Evolutionary conservation across 2,888 invertebrate species (phyloP).

Genomic region (Nasonia oneida): DNA sequence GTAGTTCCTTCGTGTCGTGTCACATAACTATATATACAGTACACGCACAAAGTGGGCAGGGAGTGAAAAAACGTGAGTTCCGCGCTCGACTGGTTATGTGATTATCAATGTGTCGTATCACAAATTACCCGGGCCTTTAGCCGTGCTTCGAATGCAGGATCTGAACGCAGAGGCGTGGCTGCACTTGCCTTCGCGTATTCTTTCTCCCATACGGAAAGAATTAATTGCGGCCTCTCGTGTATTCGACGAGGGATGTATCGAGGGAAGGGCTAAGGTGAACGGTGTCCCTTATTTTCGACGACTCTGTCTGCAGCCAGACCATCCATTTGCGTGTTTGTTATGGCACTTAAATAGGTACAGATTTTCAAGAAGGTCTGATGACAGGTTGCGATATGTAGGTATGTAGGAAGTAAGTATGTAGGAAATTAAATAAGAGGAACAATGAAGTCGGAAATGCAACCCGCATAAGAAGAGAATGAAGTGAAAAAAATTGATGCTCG

Average conservation of each 20-base stretch:
- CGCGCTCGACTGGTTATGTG: constrained; percentile 28
- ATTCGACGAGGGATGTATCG: constrained; percentile 1
- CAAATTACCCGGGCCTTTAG: constrained; percentile 43
- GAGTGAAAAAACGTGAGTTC: constrained; percentile 53
- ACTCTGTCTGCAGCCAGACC: not conserved
- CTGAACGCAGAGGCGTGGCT: constrained; percentile 47
- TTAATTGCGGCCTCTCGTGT: constrained; percentile 25
- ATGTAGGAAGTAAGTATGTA: no score
- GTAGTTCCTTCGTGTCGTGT: constrained; percentile 31
- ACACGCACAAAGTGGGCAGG: not conserved
- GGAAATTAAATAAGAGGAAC: not conserved
- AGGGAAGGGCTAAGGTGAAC: not conserved
- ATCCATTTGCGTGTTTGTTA: not conserved
- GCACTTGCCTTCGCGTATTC: constrained; percentile 43
- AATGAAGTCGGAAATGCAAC: not conserved
- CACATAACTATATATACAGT: not conserved
- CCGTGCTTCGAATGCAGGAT: constrained; percentile 43
- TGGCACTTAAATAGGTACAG: not conserved
- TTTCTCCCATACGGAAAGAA: constrained; percentile 39
- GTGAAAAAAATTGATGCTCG: not conserved
- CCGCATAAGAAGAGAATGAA: not conserved
- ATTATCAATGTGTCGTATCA: constrained; percentile 54
- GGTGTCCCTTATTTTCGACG: constrained; percentile 17
- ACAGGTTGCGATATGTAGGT: not conserved
- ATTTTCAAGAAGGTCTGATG: not conserved